Evolutionary conservation across 53 echinoderm and acorn worm genomes (phyloP), one percentile per base, ranked within the genome.

Genomic region (Luidia sarsii): DNA sequence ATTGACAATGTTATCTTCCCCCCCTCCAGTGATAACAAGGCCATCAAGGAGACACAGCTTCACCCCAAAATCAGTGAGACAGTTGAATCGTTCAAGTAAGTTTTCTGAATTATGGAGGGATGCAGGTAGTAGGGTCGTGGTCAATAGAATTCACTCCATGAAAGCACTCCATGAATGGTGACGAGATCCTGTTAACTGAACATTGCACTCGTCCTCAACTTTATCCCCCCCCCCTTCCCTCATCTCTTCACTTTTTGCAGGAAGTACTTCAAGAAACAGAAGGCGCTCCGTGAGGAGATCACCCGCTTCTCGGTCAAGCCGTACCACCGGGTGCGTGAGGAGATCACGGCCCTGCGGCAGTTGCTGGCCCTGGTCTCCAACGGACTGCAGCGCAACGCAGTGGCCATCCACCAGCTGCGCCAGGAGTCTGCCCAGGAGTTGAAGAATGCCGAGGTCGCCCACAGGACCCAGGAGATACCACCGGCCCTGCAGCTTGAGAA

Each of bases 391-490:
- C 82, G 99, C 18, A 97, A 94, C 64, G 87, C 99, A 7, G 88
- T 85, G 3, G 89, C 99, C 19, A 88, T 97, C 16, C 94, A 94
- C 32, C 88, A 94, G 67, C 86, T 97, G n/a, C 94, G 94, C 65
- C 80, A 83, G 64, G 94, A 97, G 68, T 90, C 99, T 4, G 82
- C 79, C n/a, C 89, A 94, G 54, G 89, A 90, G 74, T 65, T 99
- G 64, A 91, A 91, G 70, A 94, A 99, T 89, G 99, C 89, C 21
- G 94, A 99, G 85, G 71, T 94, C 34, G 93, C 99, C 3, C 99
- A 97, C 52, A 62, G 99, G 63, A 97, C 99, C 3, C 89, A 91
- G 57, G 94, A 97, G 67, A 90, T 97, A 10, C 99, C 99, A n/a
- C 83, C 86, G 3, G 99, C 94, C 5, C 86, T 97, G 2, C 99